Base-by-base conservation (phyloP, 1,140 invertebrate species). In the Chironomus tepperi region DNA sequence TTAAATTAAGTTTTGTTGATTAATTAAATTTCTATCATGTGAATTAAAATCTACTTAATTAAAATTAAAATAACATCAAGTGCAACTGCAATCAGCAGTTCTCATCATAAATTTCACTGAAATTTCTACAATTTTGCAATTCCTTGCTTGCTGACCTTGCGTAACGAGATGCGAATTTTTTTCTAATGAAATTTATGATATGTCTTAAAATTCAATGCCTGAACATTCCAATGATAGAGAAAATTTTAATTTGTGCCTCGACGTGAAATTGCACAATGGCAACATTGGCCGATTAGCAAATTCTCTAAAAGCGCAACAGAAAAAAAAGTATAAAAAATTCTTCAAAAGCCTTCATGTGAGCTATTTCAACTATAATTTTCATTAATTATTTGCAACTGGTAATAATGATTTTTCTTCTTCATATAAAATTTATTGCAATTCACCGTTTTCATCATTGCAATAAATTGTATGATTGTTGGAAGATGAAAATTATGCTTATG, bases 401-500 rank as follows among this genome's bases (percentile, higher is more conserved):
- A 34, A 34, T 34, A 34, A 34, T 34, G 24, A 34, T 34, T 34
- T n/a, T n/a, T 34, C 24, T 34, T 34, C 24, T 34, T 34, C 24
- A 34, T 5, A 34, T 34, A 34, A 34, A 34, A 2, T 34, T 34
- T 34, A 34, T 34, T 34, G 24, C 24, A 34, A 34, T 34, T 34
- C 24, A 34, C 24, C 47, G 12, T 57, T 57, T n/a, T 12, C 47
- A 57, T 57, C 47, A n/a, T 57, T 12, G 47, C 47, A 57, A 57
- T 57, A 57, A 57, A 57, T 57, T 57, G 47, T 57, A 57, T 70
- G 65, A 70, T 70, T 21, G 65, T 16, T 18, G 65, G 65, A n/a
- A 70, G 19, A 70, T 70, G 65, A 70, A 70, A 57, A 70, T 70
- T 18, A 19, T 70, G 65, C 65, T 70, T 70, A 12, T 57, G 47